These are phyloP conservation scores for Mimumesa dahlbomi DNA, from an alignment of 2,888 invertebrate genomes.

Conservation along the genomic window DNA sequence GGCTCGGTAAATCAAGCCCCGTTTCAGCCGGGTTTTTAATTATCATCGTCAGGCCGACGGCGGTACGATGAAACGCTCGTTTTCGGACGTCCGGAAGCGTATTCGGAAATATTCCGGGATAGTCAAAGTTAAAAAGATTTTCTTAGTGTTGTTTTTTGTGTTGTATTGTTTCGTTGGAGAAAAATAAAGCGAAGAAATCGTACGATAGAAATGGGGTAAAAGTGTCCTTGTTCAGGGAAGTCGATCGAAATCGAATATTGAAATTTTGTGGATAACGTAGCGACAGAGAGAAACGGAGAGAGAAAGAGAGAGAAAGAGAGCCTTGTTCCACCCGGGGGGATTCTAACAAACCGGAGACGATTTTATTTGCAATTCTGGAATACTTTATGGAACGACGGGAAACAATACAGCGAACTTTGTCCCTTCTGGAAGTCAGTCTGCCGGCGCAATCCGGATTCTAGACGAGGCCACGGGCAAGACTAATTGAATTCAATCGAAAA, in stretches of 20 bases:
- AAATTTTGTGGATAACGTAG: too few relatives aligned
- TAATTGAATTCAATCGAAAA: constrained; percentile 68
- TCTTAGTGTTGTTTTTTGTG: too few relatives aligned
- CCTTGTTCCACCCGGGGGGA: constrained; percentile 9
- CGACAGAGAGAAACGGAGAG: constrained; percentile 1
- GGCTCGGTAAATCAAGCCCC: background rate
- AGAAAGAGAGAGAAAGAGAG: background rate
- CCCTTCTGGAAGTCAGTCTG: constrained; percentile 22
- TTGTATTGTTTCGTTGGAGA: too few relatives aligned
- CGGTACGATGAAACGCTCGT: too few relatives aligned
- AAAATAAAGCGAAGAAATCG: too few relatives aligned
- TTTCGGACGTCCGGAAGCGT: background rate
- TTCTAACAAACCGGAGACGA: constrained; percentile 27
- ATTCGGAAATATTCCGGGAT: background rate
- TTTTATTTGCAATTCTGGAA: constrained; percentile 35
- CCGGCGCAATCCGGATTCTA: constrained; percentile 35
- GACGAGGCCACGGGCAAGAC: constrained; percentile 21
- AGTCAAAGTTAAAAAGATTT: too few relatives aligned
- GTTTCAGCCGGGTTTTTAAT: background rate
- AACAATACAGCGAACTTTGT: constrained; percentile 41
- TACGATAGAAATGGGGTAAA: too few relatives aligned
- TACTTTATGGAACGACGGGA: constrained; percentile 36
- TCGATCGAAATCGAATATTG: too few relatives aligned
- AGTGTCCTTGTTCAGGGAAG: too few relatives aligned
- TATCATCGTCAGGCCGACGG: too few relatives aligned